Evolutionary conservation across 1,140 invertebrate species (phyloP).

Genomic region (Aphis gossypii): DNA sequence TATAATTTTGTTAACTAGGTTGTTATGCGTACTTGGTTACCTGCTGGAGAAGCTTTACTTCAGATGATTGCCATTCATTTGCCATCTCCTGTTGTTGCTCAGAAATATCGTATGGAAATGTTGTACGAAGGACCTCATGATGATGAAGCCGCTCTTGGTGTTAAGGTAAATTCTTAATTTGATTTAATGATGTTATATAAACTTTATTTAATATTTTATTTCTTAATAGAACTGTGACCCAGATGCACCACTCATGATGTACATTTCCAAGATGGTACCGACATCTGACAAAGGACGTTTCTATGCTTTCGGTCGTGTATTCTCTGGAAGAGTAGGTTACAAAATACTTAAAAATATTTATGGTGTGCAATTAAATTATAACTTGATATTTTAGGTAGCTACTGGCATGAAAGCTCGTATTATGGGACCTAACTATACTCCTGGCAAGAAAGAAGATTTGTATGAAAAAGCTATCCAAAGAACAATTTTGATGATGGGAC

Average conservation of each 20-base stretch:
- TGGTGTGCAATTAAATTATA: no score
- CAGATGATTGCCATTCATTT: slow-evolving; percentile 99
- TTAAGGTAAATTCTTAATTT: slow-evolving; percentile 69
- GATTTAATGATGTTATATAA: not conserved
- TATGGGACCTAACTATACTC: slow-evolving; percentile 97
- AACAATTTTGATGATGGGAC: slow-evolving; percentile 99
- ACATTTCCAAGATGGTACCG: slow-evolving; percentile 99
- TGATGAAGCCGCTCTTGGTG: slow-evolving; percentile 93
- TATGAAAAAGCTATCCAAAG: slow-evolving; percentile 99
- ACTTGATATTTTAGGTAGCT: slow-evolving; percentile 65
- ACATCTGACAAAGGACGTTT: slow-evolving; percentile 99
- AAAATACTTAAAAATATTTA: not conserved
- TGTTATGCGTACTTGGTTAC: slow-evolving; percentile 98
- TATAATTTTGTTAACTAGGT: slow-evolving; percentile 68
- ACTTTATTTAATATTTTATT: not conserved
- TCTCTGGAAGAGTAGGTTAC: slow-evolving; percentile 86
- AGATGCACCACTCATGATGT: slow-evolving; percentile 99
- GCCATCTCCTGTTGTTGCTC: slow-evolving; percentile 97
- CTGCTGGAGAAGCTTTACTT: slow-evolving; percentile 98
- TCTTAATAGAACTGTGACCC: slow-evolving; percentile 85
- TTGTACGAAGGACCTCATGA: slow-evolving; percentile 97
- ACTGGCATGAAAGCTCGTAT: slow-evolving; percentile 97
- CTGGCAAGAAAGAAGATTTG: slow-evolving; percentile 98
- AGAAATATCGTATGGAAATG: slow-evolving; percentile 99
- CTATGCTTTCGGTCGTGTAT: slow-evolving; percentile 99